Conservation (phyloP, 2,113 vertebrate species). For the Galemys pyrenaicus region DNA sequence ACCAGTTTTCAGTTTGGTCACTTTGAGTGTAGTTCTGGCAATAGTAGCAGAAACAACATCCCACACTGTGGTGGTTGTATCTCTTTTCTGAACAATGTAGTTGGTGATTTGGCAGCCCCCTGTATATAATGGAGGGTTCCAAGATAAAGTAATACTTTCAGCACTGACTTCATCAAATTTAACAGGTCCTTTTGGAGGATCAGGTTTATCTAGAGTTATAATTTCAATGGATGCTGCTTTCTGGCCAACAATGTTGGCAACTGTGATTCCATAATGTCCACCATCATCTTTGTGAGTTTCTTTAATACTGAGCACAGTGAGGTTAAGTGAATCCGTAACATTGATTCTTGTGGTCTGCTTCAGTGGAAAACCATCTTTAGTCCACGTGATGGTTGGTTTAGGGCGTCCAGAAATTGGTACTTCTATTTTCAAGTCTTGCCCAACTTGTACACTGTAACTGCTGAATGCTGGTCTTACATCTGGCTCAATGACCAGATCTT, state of each 20-base stretch:
- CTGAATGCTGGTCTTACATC: constrained; percentile 94
- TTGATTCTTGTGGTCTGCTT: constrained; percentile 97
- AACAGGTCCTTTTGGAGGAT: constrained; percentile 95
- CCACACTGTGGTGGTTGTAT: constrained; percentile 94
- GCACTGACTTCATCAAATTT: constrained; percentile 96
- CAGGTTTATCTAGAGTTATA: constrained; percentile 96
- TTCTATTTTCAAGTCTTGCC: constrained; percentile 94
- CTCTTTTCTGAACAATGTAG: constrained; percentile 97
- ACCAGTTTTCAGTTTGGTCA: constrained; percentile 94
- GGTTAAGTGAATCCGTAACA: constrained; percentile 87
- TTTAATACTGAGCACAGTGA: constrained; percentile 93
- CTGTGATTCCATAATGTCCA: constrained; percentile 94
- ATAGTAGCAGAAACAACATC: constrained; percentile 93
- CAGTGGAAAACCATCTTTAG: constrained; percentile 92
- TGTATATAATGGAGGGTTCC: constrained; percentile 93
- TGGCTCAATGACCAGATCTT: constrained; percentile 96
- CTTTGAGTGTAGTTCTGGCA: constrained; percentile 95
- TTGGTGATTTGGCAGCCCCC: constrained; percentile 98
- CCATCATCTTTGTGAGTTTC: constrained; percentile 94
- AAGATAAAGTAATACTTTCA: constrained; percentile 95
- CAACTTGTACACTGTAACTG: constrained; percentile 94
- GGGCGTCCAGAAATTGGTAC: constrained; percentile 95
- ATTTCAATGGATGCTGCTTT: constrained; percentile 94
- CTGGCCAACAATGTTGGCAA: constrained; percentile 92
- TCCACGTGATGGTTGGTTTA: constrained; percentile 94